These are phyloP conservation scores for Spongilla lacustris DNA, from an alignment of 37 sponge, comb jelly and placozoan species.

Conservation along the genomic window DNA sequence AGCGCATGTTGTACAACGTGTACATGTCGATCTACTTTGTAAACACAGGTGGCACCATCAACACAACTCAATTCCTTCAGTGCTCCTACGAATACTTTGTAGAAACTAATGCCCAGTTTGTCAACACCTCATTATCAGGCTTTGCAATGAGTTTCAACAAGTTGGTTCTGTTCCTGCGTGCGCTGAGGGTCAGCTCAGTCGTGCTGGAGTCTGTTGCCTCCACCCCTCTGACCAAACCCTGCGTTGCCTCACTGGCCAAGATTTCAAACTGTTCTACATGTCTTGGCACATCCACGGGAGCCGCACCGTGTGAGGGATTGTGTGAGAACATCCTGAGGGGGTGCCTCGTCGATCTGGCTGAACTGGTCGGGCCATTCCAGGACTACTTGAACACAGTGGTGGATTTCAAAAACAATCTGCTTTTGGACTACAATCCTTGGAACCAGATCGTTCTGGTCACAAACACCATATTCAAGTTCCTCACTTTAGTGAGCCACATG, in stretches of 20 bases:
- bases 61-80: neutral
- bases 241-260: neutral
- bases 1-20: conserved; percentile 42
- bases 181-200: neutral
- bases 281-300: neutral
- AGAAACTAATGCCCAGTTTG: neutral
- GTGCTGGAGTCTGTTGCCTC: neutral
- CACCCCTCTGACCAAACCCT: neutral
- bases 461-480: neutral
- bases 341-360: conserved; percentile 18
- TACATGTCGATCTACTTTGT: conserved; percentile 32
- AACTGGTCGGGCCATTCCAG: neutral
- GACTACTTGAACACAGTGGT: neutral
- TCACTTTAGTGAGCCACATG: neutral
- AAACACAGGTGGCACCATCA: neutral
- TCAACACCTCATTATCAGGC: neutral
- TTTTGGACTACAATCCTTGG: neutral
- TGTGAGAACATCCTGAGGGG: conserved; percentile 21
- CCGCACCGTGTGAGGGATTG: neutral
- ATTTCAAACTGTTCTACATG: neutral
- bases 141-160: conserved; percentile 1
- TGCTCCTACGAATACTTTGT: neutral
- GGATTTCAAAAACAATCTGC: neutral
- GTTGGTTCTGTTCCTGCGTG: conserved; percentile 3
- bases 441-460: neutral